phyloP scores from a whole-genome alignment of 2,797 vertebrate genomes.

The Garrulus glandarius region DNA sequence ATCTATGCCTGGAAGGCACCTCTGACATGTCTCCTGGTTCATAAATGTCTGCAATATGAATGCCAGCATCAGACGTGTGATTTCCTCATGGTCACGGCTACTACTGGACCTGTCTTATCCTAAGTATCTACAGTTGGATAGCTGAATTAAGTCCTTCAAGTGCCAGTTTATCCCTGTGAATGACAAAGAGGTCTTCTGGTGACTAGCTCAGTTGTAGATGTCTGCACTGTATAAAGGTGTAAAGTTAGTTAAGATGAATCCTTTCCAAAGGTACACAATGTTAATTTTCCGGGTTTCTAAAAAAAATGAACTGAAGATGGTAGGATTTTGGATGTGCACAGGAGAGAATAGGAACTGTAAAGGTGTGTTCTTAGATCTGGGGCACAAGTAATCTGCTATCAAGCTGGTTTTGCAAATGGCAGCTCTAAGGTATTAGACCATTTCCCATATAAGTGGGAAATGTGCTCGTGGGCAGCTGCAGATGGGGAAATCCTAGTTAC shows the following conservation, averaged over 20 bases:
- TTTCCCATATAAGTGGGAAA: neutral
- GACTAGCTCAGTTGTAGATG: neutral
- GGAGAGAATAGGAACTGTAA: neutral
- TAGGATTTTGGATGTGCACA: neutral
- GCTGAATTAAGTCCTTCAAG: neutral
- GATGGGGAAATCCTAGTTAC: neutral
- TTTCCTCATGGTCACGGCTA: neutral
- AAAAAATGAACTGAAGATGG: neutral
- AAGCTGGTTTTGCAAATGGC: neutral
- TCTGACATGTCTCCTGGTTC: neutral
- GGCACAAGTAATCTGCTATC: neutral
- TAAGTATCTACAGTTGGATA: neutral
- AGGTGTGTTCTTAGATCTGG: neutral
- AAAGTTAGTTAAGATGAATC: neutral
- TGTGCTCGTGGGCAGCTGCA: neutral
- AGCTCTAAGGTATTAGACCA: neutral
- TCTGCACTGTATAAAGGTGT: neutral
- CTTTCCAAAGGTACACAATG: neutral
- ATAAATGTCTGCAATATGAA: neutral
- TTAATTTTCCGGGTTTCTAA: neutral
- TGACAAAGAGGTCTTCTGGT: neutral
- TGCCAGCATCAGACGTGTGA: neutral
- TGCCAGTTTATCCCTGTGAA: neutral
- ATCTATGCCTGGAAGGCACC: neutral
- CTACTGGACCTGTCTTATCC: neutral